Evolutionary conservation across 2,113 vertebrate genomes (phyloP).

Genomic region (Erpornis zantholeuca): DNA sequence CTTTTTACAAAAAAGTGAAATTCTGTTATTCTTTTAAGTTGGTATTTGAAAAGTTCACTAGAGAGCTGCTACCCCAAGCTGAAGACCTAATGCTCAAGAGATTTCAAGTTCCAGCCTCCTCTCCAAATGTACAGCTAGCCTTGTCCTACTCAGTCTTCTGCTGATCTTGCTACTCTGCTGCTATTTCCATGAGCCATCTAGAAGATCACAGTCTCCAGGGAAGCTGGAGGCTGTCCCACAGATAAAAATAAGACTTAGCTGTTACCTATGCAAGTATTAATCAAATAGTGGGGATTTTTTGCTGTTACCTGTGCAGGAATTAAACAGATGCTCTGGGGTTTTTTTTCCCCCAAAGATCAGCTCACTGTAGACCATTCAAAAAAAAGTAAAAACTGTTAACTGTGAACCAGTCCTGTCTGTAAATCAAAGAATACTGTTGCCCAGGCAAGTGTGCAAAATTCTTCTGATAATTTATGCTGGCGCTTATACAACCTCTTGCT

Average conservation of each 20-base stretch:
- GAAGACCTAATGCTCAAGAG: background rate
- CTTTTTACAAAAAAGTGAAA: background rate
- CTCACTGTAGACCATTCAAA: background rate
- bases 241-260: background rate
- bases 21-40: background rate
- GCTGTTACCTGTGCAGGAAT: background rate
- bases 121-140: background rate
- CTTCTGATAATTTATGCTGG: conserved; percentile 7
- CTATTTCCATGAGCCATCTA: background rate
- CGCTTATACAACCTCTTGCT: background rate
- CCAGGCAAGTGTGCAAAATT: conserved; percentile 24
- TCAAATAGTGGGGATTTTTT: background rate
- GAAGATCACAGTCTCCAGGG: background rate
- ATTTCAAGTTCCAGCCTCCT: background rate
- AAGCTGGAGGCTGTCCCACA: background rate
- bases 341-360: background rate
- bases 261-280: background rate
- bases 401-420: background rate
- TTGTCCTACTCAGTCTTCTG: background rate
- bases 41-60: background rate
- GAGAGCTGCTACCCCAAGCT: background rate
- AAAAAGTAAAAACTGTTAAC: background rate
- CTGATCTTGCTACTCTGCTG: background rate
- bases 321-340: background rate
- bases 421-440: background rate